A percentile compares a stretch with the other conserved stretches of the same genome.
These are phyloP conservation scores for Dicyrtoma fusca DNA, from an alignment of 2,888 invertebrate genomes.

Conservation along the genomic window DNA sequence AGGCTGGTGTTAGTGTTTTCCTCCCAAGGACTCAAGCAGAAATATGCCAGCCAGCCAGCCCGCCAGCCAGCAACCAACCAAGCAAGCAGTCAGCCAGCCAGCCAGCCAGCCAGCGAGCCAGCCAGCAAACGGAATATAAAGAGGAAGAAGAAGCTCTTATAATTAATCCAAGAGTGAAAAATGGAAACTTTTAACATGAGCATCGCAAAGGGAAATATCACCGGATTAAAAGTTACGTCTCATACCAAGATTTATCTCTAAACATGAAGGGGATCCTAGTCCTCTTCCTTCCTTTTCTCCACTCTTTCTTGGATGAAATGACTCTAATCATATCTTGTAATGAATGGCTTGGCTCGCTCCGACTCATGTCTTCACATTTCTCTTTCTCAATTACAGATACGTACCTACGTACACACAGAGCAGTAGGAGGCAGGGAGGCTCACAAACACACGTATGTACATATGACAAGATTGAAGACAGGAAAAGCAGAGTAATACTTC, in stretches of 20 bases:
- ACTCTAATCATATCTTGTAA: conserved; percentile 38
- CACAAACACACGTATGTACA: too few relatives aligned
- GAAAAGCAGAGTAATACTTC: too few relatives aligned
- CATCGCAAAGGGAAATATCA: conserved; percentile 38
- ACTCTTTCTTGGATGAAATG: background rate
- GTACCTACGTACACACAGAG: too few relatives aligned
- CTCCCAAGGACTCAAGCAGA: too few relatives aligned
- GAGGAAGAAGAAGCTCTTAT: conserved; percentile 26
- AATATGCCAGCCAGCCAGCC: background rate
- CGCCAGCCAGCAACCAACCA: background rate
- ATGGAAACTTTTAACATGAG: conserved; percentile 52
- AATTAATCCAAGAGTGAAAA: conserved; percentile 53
- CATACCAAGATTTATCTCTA: conserved; percentile 46
- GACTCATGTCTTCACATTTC: background rate
- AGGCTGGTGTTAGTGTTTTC: too few relatives aligned
- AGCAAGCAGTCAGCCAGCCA: background rate
- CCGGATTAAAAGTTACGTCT: conserved; percentile 49
- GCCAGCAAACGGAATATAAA: background rate
- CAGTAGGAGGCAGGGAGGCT: too few relatives aligned
- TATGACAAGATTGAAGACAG: too few relatives aligned
- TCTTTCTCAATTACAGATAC: background rate
- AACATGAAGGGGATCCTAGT: conserved; percentile 40
- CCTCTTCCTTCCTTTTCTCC: conserved; percentile 8
- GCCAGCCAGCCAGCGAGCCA: background rate
- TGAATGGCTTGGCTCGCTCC: conserved; percentile 31